Percentiles rank a stretch among this genome's conserved stretches.
phyloP scores from a whole-genome alignment of 2,797 vertebrate species.

The Mormyrus hasselquistii region DNA sequence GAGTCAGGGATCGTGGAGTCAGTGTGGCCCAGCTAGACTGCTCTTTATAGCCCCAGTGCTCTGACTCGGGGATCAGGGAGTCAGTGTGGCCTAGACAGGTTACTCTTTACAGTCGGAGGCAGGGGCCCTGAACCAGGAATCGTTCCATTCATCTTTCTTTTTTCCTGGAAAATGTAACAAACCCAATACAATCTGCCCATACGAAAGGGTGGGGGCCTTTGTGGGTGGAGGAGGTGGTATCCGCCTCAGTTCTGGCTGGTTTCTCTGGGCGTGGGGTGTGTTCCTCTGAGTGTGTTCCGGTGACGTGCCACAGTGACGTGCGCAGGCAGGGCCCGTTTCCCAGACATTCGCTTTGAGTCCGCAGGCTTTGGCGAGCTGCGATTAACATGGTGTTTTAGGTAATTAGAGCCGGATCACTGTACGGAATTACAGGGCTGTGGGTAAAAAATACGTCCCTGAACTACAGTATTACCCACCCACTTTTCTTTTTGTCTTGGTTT shows the following conservation, averaged over 20 bases:
- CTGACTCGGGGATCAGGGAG: slow-evolving; percentile 1
- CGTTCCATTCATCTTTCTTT: slow-evolving; percentile 39
- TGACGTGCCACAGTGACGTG: neutral
- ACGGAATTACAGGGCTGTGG: neutral
- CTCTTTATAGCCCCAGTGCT: neutral
- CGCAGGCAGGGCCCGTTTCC: neutral
- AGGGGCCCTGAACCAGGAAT: slow-evolving; percentile 28
- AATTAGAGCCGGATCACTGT: neutral
- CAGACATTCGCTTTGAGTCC: neutral
- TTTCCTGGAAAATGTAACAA: slow-evolving; percentile 30
- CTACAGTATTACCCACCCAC: neutral
- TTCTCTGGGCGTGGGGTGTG: slow-evolving; percentile 10
- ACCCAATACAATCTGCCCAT: slow-evolving; percentile 31
- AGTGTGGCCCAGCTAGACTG: neutral
- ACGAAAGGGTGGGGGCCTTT: slow-evolving; percentile 29
- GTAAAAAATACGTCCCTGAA: neutral
- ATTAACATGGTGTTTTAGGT: neutral
- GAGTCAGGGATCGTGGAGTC: neutral
- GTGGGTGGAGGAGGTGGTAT: slow-evolving; percentile 25
- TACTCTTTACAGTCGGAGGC: slow-evolving; percentile 20
- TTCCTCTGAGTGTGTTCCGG: neutral
- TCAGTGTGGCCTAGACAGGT: slow-evolving; percentile 7
- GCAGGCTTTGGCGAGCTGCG: neutral
- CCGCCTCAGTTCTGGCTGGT: slow-evolving; percentile 29
- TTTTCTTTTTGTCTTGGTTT: neutral